Conservation (phyloP, 2,113 vertebrate species). For the Salminus brasiliensis region DNA sequence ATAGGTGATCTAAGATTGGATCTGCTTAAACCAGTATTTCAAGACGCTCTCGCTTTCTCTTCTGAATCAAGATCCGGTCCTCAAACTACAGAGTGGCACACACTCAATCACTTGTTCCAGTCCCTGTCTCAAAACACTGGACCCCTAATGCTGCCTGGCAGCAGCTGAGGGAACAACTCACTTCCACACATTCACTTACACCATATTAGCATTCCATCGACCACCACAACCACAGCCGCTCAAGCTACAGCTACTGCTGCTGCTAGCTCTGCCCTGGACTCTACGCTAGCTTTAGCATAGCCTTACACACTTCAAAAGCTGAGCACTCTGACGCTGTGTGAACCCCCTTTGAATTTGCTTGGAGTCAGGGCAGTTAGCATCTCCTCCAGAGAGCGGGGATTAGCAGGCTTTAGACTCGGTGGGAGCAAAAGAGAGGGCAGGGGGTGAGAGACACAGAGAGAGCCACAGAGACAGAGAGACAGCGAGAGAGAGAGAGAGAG, state of each 20-base stretch:
- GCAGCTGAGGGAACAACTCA: background rate
- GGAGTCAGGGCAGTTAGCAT: conserved; percentile 27
- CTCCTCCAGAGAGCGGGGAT: conserved; percentile 42
- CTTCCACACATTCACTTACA: conserved; percentile 16
- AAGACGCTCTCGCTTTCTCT: background rate
- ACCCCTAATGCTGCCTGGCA: conserved; percentile 18
- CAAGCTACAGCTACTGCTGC: conserved; percentile 9
- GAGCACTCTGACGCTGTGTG: conserved; percentile 11
- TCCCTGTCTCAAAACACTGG: background rate
- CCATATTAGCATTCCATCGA: conserved; percentile 37
- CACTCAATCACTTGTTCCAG: conserved; percentile 19
- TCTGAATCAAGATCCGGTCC: background rate
- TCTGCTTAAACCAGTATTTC: background rate
- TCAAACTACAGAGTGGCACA: background rate
- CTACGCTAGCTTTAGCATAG: conserved; percentile 16
- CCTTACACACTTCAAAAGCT: conserved; percentile 37
- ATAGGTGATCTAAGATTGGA: background rate
- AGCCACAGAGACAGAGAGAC: background rate
- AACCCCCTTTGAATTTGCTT: conserved; percentile 29
- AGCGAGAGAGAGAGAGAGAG: conserved; percentile 15
- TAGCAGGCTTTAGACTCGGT: conserved; percentile 29
- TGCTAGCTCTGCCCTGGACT: background rate
- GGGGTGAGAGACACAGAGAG: background rate
- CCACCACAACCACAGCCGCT: conserved; percentile 6
- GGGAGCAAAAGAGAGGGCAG: conserved; percentile 18